A percentile compares a stretch with the other conserved stretches of the same genome.
These are phyloP conservation scores for Mesoligia furuncula DNA, from an alignment of 2,888 invertebrate species.

Conservation along the genomic window DNA sequence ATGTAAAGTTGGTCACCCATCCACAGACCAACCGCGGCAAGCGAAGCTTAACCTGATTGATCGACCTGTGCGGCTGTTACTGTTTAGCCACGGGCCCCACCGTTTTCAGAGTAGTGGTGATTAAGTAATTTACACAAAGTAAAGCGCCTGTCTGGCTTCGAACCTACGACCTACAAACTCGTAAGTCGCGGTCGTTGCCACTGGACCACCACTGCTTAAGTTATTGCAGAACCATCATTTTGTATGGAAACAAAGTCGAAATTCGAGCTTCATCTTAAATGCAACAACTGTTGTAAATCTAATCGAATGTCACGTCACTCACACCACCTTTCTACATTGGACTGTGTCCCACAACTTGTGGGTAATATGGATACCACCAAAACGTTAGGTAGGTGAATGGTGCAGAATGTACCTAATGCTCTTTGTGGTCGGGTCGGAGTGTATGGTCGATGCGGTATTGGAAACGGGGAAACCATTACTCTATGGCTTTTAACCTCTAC, in stretches of 20 bases:
- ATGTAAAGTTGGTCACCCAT: too few relatives aligned
- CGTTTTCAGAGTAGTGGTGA: too few relatives aligned
- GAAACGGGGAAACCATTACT: conserved; percentile 24
- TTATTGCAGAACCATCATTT: background rate
- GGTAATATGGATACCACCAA: conserved; percentile 4
- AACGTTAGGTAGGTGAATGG: background rate
- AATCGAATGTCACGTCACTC: background rate
- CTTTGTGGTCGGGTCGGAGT: conserved; percentile 20
- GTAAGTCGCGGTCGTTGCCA: too few relatives aligned
- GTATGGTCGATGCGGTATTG: conserved; percentile 12
- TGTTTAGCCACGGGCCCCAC: too few relatives aligned
- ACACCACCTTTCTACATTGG: conserved; percentile 3
- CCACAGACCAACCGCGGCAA: too few relatives aligned
- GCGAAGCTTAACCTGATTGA: too few relatives aligned
- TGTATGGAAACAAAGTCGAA: background rate
- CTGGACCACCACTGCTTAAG: background rate
- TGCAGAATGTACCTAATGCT: background rate
- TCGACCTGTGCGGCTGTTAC: too few relatives aligned
- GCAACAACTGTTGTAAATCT: conserved; percentile 1
- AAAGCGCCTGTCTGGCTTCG: too few relatives aligned
- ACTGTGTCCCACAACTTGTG: conserved; percentile 10
- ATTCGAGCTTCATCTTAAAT: conserved; percentile 11
- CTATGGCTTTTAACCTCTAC: conserved; percentile 32
- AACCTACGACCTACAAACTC: too few relatives aligned
- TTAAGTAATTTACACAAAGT: too few relatives aligned